phyloP scores from a whole-genome alignment of 2,113 vertebrate genomes.

The Pygathrix nemaeus region DNA sequence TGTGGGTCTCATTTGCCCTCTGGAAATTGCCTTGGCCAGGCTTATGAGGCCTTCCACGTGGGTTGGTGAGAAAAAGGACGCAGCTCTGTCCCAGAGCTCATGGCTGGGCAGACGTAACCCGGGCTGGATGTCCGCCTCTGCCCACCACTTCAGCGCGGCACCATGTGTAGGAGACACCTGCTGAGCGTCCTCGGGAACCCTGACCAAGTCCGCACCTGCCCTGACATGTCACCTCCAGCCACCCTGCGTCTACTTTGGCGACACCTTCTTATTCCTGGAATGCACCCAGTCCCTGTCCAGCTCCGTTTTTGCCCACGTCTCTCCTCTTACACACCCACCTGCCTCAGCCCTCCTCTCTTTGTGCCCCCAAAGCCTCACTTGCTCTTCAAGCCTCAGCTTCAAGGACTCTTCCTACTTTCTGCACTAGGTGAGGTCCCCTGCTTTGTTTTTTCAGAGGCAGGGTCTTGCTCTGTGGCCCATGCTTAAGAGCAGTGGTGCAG shows the following conservation, averaged over 20 bases:
- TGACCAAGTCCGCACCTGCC: neutral
- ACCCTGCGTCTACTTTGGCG: neutral
- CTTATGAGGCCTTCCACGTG: neutral
- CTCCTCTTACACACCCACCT: neutral
- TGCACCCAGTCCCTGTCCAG: accelerated
- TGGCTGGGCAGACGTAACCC: neutral
- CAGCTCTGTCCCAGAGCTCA: accelerated
- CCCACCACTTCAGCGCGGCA: accelerated
- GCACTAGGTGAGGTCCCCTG: neutral
- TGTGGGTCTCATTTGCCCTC: neutral
- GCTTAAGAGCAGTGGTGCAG: too few species aligned
- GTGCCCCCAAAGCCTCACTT: neutral
- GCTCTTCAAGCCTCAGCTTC: neutral
- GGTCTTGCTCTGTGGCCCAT: too few species aligned
- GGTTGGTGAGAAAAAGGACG: neutral
- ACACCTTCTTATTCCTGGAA: neutral
- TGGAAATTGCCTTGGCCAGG: neutral
- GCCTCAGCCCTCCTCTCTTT: neutral
- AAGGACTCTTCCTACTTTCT: neutral
- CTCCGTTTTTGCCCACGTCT: neutral
- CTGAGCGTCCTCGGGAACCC: too few species aligned
- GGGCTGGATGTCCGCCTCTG: neutral
- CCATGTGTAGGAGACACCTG: too few species aligned
- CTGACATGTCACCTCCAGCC: neutral
- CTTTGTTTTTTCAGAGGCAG: too few species aligned